A percentile compares a stretch with the other conserved stretches of the same genome.
phyloP scores from a whole-genome alignment of 2,888 invertebrate genomes.

The Cataglyphis cursor region DNA sequence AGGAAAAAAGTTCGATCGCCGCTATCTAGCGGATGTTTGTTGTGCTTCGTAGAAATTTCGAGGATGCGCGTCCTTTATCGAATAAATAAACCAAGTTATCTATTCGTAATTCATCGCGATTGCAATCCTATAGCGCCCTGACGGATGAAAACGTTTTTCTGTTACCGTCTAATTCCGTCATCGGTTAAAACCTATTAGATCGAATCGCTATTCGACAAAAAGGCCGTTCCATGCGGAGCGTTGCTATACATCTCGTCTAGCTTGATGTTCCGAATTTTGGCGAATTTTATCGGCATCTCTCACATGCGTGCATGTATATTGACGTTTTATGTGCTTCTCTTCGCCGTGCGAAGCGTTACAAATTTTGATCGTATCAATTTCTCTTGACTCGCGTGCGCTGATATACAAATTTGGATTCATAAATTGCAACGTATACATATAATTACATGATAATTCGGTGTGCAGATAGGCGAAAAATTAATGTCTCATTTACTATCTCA shows the following conservation, averaged over 20 bases:
- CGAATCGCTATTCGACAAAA: slow-evolving; percentile 34
- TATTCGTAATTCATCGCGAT: slow-evolving; percentile 22
- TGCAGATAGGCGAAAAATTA: slow-evolving; percentile 41
- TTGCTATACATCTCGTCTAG: slow-evolving; percentile 26
- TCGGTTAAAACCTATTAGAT: slow-evolving; percentile 38
- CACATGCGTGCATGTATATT: slow-evolving; percentile 12
- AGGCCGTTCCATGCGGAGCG: background rate
- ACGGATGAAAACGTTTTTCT: slow-evolving; percentile 21
- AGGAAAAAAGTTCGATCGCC: slow-evolving; percentile 25
- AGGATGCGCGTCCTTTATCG: slow-evolving; percentile 25
- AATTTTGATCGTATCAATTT: slow-evolving; percentile 43
- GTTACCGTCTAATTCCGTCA: slow-evolving; percentile 40
- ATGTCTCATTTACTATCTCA: slow-evolving; percentile 38
- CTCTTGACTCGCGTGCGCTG: slow-evolving; percentile 16
- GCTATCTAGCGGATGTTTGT: slow-evolving; percentile 19
- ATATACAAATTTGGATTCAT: slow-evolving; percentile 50
- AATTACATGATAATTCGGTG: slow-evolving; percentile 43
- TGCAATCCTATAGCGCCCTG: slow-evolving; percentile 8
- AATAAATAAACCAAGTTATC: slow-evolving; percentile 45
- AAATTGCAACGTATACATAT: slow-evolving; percentile 39
- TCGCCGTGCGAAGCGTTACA: slow-evolving; percentile 27
- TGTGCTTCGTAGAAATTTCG: slow-evolving; percentile 38
- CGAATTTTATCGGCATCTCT: slow-evolving; percentile 36
- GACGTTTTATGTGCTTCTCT: slow-evolving; percentile 9
- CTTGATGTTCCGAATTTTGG: slow-evolving; percentile 42